Evolutionary conservation across 1,140 invertebrate species (phyloP).

Genomic region (Drosophila trapezifrons): DNA sequence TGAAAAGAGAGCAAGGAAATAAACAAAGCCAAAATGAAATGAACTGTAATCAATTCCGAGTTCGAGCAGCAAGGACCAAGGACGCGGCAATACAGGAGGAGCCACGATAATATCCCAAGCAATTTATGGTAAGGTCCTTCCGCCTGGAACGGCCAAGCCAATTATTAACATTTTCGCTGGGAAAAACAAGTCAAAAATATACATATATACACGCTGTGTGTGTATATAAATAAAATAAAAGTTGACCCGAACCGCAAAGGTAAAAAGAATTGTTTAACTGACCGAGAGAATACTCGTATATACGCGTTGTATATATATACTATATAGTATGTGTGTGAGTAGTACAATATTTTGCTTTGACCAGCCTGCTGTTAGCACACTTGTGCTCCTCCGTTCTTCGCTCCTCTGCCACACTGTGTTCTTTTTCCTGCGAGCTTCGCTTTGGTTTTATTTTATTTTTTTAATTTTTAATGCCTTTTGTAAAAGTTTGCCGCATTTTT

Average conservation of each 20-base stretch:
- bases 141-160: conserved; percentile 43
- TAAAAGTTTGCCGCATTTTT: conserved; percentile 58
- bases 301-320: not conserved
- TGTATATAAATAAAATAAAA: conserved; percentile 29
- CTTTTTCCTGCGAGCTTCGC: too few species aligned
- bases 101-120: conserved; percentile 50
- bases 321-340: not conserved
- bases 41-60: conserved; percentile 64
- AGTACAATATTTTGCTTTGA: conserved; percentile 20
- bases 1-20: conserved; percentile 46
- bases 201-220: not conserved
- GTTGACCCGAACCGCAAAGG: conserved; percentile 28
- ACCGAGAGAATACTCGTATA: not conserved
- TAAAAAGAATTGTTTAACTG: conserved; percentile 40
- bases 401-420: conserved; percentile 14
- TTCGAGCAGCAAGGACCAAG: conserved; percentile 17
- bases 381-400: conserved; percentile 5
- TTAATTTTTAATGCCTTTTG: conserved; percentile 71
- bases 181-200: conserved; percentile 24
- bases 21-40: conserved; percentile 67
- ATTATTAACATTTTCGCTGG: conserved; percentile 54
- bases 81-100: conserved; percentile 1
- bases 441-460: conserved; percentile 17
- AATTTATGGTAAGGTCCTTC: conserved; percentile 61
- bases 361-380: conserved; percentile 29